phyloP scores from a whole-genome alignment of 1,140 invertebrate species.

The Anastatus disparis region DNA sequence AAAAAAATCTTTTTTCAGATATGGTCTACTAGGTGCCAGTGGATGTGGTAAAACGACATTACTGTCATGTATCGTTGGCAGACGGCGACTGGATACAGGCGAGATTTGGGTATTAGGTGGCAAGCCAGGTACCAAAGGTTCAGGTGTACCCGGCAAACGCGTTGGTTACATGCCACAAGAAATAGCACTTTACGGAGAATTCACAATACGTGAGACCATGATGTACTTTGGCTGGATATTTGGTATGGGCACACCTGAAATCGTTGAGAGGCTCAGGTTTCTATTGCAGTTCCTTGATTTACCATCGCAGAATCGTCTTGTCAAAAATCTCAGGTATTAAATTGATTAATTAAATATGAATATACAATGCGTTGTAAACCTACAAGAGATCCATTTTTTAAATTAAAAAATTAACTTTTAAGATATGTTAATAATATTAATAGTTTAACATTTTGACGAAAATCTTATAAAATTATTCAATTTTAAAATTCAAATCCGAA shows the following conservation, averaged over 20 bases:
- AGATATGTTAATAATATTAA: too few species aligned
- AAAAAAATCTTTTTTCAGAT: conserved; percentile 73
- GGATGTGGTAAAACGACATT: conserved; percentile 89
- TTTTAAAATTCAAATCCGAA: too few species aligned
- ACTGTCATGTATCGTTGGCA: conserved; percentile 87
- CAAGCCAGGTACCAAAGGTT: conserved; percentile 81
- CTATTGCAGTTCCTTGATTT: conserved; percentile 90
- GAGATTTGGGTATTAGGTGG: conserved; percentile 89
- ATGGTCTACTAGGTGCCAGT: conserved; percentile 86
- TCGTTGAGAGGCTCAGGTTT: conserved; percentile 85
- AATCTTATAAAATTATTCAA: too few species aligned
- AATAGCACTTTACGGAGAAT: conserved; percentile 93
- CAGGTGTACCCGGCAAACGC: conserved; percentile 88
- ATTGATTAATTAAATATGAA: too few species aligned
- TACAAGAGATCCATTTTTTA: too few species aligned
- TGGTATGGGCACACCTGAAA: conserved; percentile 85
- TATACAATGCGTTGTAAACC: too few species aligned
- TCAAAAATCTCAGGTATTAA: conserved; percentile 86
- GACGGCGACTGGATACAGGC: conserved; percentile 82
- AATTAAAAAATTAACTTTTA: too few species aligned
- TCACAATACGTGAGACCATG: conserved; percentile 94
- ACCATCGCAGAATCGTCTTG: conserved; percentile 83
- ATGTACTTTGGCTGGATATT: conserved; percentile 97
- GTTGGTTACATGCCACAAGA: conserved; percentile 90
- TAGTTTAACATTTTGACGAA: too few species aligned